phyloP scores from a whole-genome alignment of 2,888 invertebrate genomes.

The Myathropa florea region DNA sequence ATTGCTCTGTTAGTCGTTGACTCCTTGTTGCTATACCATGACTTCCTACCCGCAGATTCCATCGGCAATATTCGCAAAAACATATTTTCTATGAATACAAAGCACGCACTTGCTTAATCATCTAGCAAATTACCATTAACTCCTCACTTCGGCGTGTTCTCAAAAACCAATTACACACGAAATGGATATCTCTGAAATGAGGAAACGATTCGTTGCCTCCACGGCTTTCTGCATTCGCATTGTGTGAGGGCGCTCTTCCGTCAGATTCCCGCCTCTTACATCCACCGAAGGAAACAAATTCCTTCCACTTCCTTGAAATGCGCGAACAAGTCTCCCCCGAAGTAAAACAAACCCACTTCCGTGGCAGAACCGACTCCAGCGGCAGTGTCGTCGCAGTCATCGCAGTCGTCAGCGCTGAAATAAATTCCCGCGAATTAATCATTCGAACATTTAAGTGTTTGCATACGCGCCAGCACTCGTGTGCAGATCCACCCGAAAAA shows the following conservation, averaged over 20 bases:
- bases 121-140: neutral
- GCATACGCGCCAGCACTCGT: conserved; percentile 24
- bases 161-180: conserved; percentile 26
- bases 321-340: conserved; percentile 34
- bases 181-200: conserved; percentile 4
- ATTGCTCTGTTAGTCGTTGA: too few species aligned
- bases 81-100: neutral
- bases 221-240: conserved; percentile 16
- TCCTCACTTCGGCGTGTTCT: neutral
- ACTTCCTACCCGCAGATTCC: neutral
- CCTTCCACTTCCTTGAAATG: conserved; percentile 37
- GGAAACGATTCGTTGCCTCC: neutral
- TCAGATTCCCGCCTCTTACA: neutral
- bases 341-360: conserved; percentile 56
- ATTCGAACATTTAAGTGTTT: conserved; percentile 57
- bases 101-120: neutral
- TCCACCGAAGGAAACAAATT: conserved; percentile 50
- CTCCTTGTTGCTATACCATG: neutral
- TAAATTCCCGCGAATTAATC: conserved; percentile 67
- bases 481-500: conserved; percentile 32
- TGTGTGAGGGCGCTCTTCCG: neutral
- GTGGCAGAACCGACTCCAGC: neutral
- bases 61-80: neutral
- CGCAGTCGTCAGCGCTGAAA: conserved; percentile 51
- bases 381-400: conserved; percentile 11